Percentiles rank a stretch among this genome's conserved stretches.
These are phyloP conservation scores for Poeciliopsis turrubarensis DNA, from an alignment of 2,113 vertebrate genomes.

Conservation along the genomic window DNA sequence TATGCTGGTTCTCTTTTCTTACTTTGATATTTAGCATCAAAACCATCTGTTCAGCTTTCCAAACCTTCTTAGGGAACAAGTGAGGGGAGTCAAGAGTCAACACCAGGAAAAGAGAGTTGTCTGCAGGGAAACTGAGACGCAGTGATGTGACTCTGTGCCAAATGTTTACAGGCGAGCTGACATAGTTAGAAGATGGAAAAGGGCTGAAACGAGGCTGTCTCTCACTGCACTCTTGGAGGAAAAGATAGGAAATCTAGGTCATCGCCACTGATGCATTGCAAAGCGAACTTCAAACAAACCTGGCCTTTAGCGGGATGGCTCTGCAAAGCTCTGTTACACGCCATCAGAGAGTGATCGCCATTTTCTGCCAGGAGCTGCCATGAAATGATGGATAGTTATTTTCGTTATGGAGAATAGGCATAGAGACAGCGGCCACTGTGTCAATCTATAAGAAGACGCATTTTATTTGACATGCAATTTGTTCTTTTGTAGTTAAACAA, in stretches of 20 bases:
- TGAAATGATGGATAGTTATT: conserved; percentile 28
- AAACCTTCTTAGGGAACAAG: conserved; percentile 35
- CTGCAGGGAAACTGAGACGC: conserved; percentile 53
- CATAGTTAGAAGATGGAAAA: conserved; percentile 73
- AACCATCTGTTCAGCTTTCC: conserved; percentile 19
- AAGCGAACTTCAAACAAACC: conserved; percentile 80
- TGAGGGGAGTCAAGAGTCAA: conserved; percentile 40
- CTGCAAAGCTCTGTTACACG: conserved; percentile 65
- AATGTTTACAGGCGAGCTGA: conserved; percentile 76
- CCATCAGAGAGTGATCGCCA: conserved; percentile 65
- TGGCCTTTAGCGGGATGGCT: conserved; percentile 71
- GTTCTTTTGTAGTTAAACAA: conserved; percentile 44
- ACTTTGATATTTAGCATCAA: background rate
- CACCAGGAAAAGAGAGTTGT: conserved; percentile 46
- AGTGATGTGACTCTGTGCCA: conserved; percentile 66
- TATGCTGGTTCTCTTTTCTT: background rate
- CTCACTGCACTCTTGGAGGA: conserved; percentile 66
- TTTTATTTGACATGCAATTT: conserved; percentile 40
- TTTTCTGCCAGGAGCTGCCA: conserved; percentile 58
- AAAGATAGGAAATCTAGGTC: conserved; percentile 77
- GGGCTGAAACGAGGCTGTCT: conserved; percentile 68
- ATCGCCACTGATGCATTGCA: conserved; percentile 76
- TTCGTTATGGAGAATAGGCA: conserved; percentile 17
- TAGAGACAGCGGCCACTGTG: conserved; percentile 1
- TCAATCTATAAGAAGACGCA: conserved; percentile 22